Percentiles rank a stretch among this genome's conserved stretches.
phyloP scores from a whole-genome alignment of 2,797 vertebrate species.

The Aphelocoma californica region DNA sequence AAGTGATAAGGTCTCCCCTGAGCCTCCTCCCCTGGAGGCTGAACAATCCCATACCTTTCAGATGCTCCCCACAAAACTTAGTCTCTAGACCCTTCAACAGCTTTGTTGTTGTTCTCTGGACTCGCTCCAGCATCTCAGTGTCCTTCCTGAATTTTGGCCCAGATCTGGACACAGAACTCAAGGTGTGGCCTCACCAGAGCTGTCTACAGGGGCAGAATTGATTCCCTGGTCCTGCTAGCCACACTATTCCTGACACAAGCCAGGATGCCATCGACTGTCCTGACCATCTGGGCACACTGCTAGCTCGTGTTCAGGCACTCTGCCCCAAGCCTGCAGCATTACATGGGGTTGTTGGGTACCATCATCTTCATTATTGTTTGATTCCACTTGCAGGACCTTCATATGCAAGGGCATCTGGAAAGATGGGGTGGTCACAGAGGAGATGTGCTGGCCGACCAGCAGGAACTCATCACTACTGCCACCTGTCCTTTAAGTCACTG shows the following conservation, averaged over 20 bases:
- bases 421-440: neutral
- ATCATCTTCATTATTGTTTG: neutral
- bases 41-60: neutral
- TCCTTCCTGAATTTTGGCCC: neutral
- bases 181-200: neutral
- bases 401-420: too few species aligned
- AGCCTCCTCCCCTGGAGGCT: neutral
- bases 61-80: neutral
- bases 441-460: neutral
- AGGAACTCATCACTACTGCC: neutral
- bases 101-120: neutral
- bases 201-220: accelerated
- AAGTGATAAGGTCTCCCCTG: neutral
- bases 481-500: neutral
- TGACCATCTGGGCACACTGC: neutral
- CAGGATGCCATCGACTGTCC: accelerated
- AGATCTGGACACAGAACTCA: too few species aligned
- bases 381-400: neutral
- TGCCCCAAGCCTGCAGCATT: neutral
- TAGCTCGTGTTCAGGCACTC: neutral
- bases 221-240: neutral
- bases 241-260: neutral
- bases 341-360: accelerated
- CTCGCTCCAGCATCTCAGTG: neutral
- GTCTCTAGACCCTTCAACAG: neutral